Evolutionary conservation across 2,797 vertebrate species (phyloP), one percentile per base, ranked within the genome.

Genomic region (Eptatretus atami): DNA sequence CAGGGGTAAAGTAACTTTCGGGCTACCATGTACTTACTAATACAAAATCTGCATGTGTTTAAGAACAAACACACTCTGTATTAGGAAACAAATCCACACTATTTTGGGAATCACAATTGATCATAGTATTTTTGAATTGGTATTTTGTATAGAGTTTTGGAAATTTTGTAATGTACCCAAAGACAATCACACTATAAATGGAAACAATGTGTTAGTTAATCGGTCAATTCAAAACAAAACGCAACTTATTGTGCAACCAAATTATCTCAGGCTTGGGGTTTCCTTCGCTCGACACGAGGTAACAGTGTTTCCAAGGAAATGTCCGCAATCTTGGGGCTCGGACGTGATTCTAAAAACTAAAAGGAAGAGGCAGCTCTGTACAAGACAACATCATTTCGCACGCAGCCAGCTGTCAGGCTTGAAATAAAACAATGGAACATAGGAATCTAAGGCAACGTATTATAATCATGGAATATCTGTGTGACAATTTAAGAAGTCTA

Each of bases 221-320:
- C 44, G 44, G 25, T n/a, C 10, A 25, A 25, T 31, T 15, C 25
- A 53, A 11, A 63, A n/a, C 53, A 15, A 4, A 68, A 68, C 84
- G 77, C 74, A 98, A 98, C 90, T 96, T 96, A 77, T 98, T 98
- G 68, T 90, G 80, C 69, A 96, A 84, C 92, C 92, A 98, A 73
- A 93, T 98, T 71, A 98, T 98, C 80, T 96, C 87, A 53, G 92
- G 92, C 75, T 98, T 98, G 64, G 92, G 92, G 76, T 98, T 96
- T 68, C 90, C 90, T 73, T 98, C 1, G 90, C 92, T 72, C 83
- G 78, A 98, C 67, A 86, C 96, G 75, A 98, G 96, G 75, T 94
- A 98, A 94, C 92, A 0, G 90, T 96, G 77, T 95, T 96, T 74
- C 92, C 54, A 82, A 86, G 65, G 84, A 92, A 64, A 94, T 87